These are phyloP conservation scores for Muschampia plurimacula DNA, from an alignment of 2,888 invertebrate genomes.

Conservation along the genomic window DNA sequence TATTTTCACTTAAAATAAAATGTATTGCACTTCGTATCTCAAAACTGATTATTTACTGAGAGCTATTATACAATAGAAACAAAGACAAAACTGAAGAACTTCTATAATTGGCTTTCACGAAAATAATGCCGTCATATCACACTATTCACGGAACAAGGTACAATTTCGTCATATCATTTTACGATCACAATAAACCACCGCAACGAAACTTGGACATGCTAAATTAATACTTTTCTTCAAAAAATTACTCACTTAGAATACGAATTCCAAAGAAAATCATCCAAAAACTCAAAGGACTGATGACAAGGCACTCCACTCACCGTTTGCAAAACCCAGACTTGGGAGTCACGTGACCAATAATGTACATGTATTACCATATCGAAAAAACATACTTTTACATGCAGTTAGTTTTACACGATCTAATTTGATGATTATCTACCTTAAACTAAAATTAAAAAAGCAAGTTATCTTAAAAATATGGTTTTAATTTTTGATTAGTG, in stretches of 20 bases:
- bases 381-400: not conserved
- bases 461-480: too few relatives aligned
- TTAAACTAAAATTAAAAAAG: too few relatives aligned
- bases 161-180: constrained; percentile 79
- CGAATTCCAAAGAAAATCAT: constrained; percentile 85
- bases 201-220: constrained; percentile 63
- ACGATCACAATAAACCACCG: constrained; percentile 68
- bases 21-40: constrained; percentile 31
- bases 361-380: constrained; percentile 47
- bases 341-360: constrained; percentile 58
- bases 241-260: constrained; percentile 84
- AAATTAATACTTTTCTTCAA: constrained; percentile 62
- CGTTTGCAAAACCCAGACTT: constrained; percentile 83
- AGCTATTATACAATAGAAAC: constrained; percentile 37
- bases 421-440: not conserved
- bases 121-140: constrained; percentile 87
- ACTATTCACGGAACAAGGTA: constrained; percentile 85
- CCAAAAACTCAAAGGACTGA: constrained; percentile 84
- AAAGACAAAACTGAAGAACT: constrained; percentile 78
- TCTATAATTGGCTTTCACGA: constrained; percentile 84
- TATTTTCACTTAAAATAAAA: constrained; percentile 35
- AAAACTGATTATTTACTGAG: constrained; percentile 21
- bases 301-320: constrained; percentile 87
- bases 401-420: not conserved
- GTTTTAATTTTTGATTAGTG: too few relatives aligned